Conservation (phyloP, 2,888 invertebrate species). For the Netelia melanura region DNA sequence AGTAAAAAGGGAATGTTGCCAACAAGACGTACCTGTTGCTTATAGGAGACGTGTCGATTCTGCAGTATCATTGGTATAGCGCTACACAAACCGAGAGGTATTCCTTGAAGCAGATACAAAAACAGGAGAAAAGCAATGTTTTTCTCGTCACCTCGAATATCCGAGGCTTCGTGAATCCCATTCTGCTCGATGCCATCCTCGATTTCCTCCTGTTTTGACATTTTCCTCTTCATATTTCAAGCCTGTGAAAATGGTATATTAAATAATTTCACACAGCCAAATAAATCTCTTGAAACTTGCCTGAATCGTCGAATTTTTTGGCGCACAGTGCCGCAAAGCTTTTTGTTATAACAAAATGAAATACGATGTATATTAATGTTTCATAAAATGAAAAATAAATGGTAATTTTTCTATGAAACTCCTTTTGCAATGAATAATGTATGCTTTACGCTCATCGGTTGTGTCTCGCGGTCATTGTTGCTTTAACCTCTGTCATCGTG, state of each 20-base stretch:
- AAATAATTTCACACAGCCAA: background rate
- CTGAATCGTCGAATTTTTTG: background rate
- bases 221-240: slow-evolving; percentile 71
- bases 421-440: slow-evolving; percentile 56
- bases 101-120: slow-evolving; percentile 97
- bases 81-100: slow-evolving; percentile 96
- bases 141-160: slow-evolving; percentile 88
- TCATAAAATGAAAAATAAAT: background rate
- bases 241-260: slow-evolving; percentile 11
- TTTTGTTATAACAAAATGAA: background rate
- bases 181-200: slow-evolving; percentile 67
- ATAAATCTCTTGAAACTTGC: background rate
- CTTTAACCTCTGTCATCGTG: slow-evolving; percentile 64
- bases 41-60: slow-evolving; percentile 96
- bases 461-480: slow-evolving; percentile 57
- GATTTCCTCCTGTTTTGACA: slow-evolving; percentile 62
- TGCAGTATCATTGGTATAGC: slow-evolving; percentile 98
- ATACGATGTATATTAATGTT: background rate
- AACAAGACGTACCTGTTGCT: slow-evolving; percentile 90
- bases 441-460: slow-evolving; percentile 16
- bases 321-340: slow-evolving; percentile 6
- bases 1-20: background rate
- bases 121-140: slow-evolving; percentile 96
- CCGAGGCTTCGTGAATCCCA: slow-evolving; percentile 74
- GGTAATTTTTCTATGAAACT: background rate